A percentile compares a stretch with the other conserved stretches of the same genome.
Evolutionary conservation across 2,113 vertebrate species (phyloP).

Genomic region (Rhinopomastus cyanomelas): DNA sequence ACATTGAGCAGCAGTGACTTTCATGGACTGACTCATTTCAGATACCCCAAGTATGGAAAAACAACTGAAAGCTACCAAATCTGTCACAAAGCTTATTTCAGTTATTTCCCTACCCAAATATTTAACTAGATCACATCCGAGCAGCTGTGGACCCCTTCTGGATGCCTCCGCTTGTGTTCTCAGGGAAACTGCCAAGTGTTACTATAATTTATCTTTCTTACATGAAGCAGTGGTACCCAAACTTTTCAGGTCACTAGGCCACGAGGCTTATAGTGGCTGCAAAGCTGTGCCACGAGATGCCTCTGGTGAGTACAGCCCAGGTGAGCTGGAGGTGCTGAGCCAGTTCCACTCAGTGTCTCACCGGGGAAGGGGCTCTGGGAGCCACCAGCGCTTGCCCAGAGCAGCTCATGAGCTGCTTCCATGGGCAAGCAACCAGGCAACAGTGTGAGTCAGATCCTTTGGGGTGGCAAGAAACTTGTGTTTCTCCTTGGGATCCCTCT

Average conservation of each 20-base stretch:
- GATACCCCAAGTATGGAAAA: constrained; percentile 3
- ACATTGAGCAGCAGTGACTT: background rate
- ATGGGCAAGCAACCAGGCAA: background rate
- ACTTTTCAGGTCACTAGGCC: background rate
- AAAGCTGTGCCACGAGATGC: background rate
- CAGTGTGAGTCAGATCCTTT: background rate
- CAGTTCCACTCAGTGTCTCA: background rate
- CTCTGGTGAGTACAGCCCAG: background rate
- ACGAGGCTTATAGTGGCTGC: background rate
- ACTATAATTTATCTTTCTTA: background rate
- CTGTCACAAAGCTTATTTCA: background rate
- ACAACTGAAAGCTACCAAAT: background rate
- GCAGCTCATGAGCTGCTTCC: background rate
- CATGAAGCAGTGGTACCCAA: background rate
- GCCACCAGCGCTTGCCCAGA: background rate
- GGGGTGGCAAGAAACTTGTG: background rate
- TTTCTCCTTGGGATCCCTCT: background rate
- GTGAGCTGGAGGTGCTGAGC: background rate
- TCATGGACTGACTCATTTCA: constrained; percentile 5
- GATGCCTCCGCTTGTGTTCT: background rate
- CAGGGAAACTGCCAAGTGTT: background rate
- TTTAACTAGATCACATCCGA: background rate
- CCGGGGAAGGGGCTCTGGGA: background rate
- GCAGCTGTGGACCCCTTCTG: background rate
- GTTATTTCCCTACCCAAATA: constrained; percentile 1